These are phyloP conservation scores for Sebastiscus albofasciatus DNA, from an alignment of 2,797 vertebrate genomes.

Conservation along the genomic window DNA sequence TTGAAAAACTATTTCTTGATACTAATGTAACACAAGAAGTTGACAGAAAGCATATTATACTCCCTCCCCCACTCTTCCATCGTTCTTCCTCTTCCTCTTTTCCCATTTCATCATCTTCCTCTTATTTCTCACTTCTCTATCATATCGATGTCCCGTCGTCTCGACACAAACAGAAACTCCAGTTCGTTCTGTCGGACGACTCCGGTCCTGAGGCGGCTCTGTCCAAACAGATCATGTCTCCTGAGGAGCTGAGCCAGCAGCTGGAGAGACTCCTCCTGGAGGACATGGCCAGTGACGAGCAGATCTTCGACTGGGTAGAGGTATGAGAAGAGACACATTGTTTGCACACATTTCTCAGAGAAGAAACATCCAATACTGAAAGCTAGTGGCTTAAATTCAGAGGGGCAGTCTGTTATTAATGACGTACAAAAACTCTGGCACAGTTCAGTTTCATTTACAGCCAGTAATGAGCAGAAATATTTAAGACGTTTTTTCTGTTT, in stretches of 20 bases:
- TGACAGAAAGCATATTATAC: background rate
- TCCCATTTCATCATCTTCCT: background rate
- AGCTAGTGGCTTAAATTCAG: background rate
- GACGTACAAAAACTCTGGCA: background rate
- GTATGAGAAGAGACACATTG: constrained; percentile 74
- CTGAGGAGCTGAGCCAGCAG: constrained; percentile 89
- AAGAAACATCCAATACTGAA: background rate
- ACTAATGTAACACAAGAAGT: background rate
- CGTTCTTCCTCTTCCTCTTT: no score
- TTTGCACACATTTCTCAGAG: constrained; percentile 6
- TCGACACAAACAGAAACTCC: constrained; percentile 88
- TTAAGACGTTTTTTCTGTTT: no score
- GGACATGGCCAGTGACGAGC: constrained; percentile 94
- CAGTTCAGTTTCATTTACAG: background rate
- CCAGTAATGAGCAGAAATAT: background rate
- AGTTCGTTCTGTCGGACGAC: constrained; percentile 84
- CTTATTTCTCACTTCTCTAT: background rate
- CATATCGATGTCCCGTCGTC: background rate
- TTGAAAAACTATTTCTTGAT: background rate
- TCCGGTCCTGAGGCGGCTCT: constrained; percentile 46
- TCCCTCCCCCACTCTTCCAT: background rate
- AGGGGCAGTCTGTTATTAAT: background rate
- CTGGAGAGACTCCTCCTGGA: constrained; percentile 94
- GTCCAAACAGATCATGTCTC: constrained; percentile 70
- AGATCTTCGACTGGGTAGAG: constrained; percentile 99